These are phyloP conservation scores for Cheilosia vernalis DNA, from an alignment of 2,888 invertebrate species.

Conservation along the genomic window DNA sequence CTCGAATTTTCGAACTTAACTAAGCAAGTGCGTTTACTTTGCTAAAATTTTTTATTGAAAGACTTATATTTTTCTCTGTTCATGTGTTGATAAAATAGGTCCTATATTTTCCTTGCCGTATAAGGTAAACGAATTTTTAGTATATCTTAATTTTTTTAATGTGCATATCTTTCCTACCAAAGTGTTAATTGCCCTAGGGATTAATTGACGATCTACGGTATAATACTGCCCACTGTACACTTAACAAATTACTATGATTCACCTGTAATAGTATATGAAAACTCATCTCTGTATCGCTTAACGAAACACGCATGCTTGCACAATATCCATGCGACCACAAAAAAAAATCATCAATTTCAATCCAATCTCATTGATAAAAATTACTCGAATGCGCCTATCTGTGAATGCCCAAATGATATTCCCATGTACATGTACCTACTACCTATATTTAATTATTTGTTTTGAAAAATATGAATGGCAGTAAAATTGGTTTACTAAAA, in stretches of 20 bases:
- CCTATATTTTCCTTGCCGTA: too few relatives aligned
- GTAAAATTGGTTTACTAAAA: constrained; percentile 71
- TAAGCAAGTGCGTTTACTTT: too few relatives aligned
- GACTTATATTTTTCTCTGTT: too few relatives aligned
- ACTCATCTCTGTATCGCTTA: constrained; percentile 7
- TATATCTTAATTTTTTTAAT: too few relatives aligned
- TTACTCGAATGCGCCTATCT: constrained; percentile 9
- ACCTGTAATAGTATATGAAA: not conserved
- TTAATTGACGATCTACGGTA: not conserved
- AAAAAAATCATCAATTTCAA: not conserved
- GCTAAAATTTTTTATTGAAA: too few relatives aligned
- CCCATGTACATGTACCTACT: not conserved
- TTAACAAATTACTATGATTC: not conserved
- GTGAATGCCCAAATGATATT: constrained; percentile 22
- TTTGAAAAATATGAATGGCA: constrained; percentile 47
- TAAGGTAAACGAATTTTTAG: too few relatives aligned
- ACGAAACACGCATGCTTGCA: constrained; percentile 33
- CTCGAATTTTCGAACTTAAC: too few relatives aligned
- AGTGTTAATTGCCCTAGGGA: not conserved
- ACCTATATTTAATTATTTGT: not conserved
- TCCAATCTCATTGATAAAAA: not conserved
- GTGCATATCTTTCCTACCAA: too few relatives aligned
- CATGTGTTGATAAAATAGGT: too few relatives aligned
- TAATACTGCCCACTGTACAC: constrained; percentile 4
- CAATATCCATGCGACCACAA: not conserved